These are phyloP conservation scores for Salmo trutta DNA, from an alignment of 2,797 vertebrate genomes.

Conservation along the genomic window DNA sequence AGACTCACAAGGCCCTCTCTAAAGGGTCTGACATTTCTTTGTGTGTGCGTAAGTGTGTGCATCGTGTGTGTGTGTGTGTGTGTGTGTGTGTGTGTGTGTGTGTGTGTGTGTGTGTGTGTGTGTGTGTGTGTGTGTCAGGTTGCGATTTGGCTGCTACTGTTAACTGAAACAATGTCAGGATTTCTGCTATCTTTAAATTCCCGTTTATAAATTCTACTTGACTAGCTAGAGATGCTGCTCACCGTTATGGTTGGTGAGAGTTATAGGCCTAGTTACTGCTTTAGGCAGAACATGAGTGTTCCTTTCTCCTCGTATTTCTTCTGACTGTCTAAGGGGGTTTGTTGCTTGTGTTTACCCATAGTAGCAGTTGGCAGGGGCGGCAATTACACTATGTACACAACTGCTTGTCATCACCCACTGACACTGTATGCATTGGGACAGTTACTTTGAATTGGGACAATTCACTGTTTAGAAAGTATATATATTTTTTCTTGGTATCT, in stretches of 20 bases:
- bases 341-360: constrained; percentile 60
- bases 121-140: too few relatives aligned
- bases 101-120: too few relatives aligned
- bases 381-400: constrained; percentile 37
- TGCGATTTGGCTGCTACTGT: too few relatives aligned
- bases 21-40: too few relatives aligned
- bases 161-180: too few relatives aligned
- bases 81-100: too few relatives aligned
- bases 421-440: neutral
- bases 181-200: too few relatives aligned
- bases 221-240: constrained; percentile 23
- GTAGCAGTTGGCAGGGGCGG: constrained; percentile 46
- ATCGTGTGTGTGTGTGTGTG: too few relatives aligned
- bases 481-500: neutral
- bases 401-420: neutral
- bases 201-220: too few relatives aligned
- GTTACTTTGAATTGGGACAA: neutral
- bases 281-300: constrained; percentile 38
- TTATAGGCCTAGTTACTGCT: constrained; percentile 40
- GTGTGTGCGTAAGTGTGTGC: too few relatives aligned
- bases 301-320: constrained; percentile 45
- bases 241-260: constrained; percentile 36
- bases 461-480: neutral
- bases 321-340: constrained; percentile 61
- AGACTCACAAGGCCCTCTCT: too few relatives aligned